A percentile compares a stretch with the other conserved stretches of the same genome.
Evolutionary conservation across 92 coral and sea anemone species (phyloP).

Genomic region (Micromussa lordhowensis): DNA sequence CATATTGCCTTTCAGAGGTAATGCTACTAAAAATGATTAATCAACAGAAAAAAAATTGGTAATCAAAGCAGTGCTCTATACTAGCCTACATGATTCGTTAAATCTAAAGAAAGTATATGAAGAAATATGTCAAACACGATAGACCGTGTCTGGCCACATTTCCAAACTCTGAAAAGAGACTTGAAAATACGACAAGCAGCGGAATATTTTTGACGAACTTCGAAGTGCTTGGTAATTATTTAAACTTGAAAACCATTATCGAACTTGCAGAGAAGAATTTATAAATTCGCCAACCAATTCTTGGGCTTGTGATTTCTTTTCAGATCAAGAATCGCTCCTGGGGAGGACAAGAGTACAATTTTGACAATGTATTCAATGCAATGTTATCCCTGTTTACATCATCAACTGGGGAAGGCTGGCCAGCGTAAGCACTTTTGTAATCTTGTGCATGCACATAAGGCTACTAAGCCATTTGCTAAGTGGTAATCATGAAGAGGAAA

Average conservation of each 20-base stretch:
- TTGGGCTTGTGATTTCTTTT: neutral
- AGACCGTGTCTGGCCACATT: no score
- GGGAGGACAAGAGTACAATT: constrained; percentile 82
- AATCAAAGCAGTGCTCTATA: neutral
- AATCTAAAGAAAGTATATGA: neutral
- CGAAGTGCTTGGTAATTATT: no score
- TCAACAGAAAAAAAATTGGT: neutral
- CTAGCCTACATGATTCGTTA: neutral
- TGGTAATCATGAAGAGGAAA: no score
- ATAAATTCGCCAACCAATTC: neutral
- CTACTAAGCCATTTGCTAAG: neutral
- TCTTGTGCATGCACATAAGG: neutral
- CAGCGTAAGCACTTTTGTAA: constrained; percentile 81
- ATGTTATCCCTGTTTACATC: constrained; percentile 94
- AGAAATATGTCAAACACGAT: no score
- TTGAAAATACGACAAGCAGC: no score
- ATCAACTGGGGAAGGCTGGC: constrained; percentile 99
- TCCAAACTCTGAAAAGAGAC: no score
- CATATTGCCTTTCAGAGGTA: neutral
- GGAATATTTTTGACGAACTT: no score
- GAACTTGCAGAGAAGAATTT: no score
- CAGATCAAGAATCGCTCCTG: constrained; percentile 73
- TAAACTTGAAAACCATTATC: no score
- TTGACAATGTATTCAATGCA: constrained; percentile 89
- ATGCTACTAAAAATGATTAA: no score